Percentiles rank a stretch among this genome's conserved stretches.
Evolutionary conservation across 2,113 vertebrate genomes (phyloP).

Genomic region (Numenius arquata): DNA sequence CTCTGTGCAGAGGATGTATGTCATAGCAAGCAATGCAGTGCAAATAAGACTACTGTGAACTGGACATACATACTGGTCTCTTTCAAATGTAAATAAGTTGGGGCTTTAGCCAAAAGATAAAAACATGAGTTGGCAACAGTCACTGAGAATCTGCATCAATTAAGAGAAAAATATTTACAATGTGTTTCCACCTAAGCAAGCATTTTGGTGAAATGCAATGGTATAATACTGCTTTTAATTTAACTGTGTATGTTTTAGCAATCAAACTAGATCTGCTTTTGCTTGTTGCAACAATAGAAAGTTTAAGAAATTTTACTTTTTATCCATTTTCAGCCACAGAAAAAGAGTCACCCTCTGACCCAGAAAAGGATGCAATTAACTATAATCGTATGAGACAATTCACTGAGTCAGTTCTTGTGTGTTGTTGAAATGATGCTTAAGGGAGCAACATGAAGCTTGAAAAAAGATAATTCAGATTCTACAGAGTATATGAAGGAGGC

Average conservation of each 20-base stretch:
- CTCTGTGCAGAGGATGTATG: not conserved
- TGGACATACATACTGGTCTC: not conserved
- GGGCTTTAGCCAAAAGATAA: not conserved
- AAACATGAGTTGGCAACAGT: not conserved
- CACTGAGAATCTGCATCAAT: not conserved
- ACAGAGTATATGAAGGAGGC: not conserved
- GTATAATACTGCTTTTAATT: not conserved
- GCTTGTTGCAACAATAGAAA: not conserved
- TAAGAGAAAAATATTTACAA: not conserved
- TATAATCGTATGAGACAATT: not conserved
- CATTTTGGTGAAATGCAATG: not conserved
- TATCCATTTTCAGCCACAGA: not conserved
- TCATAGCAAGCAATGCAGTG: not conserved
- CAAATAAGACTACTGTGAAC: not conserved
- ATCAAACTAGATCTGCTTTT: not conserved
- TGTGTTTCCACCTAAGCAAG: not conserved
- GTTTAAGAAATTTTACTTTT: not conserved
- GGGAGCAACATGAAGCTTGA: not conserved
- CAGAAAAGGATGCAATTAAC: not conserved
- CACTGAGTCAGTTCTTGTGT: not conserved
- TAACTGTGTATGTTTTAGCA: not conserved
- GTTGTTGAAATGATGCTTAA: not conserved
- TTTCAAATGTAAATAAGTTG: not conserved
- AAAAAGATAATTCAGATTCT: not conserved
- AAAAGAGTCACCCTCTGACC: not conserved